Evolutionary conservation across 2,888 invertebrate genomes (phyloP).

Genomic region (Amiota communis): DNA sequence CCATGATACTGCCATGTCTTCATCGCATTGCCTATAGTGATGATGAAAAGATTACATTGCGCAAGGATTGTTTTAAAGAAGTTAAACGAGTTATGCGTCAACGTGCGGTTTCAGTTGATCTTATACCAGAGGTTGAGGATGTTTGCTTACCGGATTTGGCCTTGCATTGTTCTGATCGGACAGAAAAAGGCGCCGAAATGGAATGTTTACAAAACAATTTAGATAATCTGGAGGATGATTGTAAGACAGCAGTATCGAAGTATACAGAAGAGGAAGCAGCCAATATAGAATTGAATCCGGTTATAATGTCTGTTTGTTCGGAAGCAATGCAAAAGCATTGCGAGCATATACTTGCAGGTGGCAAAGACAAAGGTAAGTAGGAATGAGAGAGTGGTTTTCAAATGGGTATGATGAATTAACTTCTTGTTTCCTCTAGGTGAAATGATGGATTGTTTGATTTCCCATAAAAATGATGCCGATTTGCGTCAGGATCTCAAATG

Average conservation of each 20-base stretch:
- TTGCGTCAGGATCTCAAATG: slow-evolving; percentile 87
- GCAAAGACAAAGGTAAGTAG: slow-evolving; percentile 79
- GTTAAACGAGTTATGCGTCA: slow-evolving; percentile 94
- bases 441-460: slow-evolving; percentile 94
- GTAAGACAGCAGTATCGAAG: slow-evolving; percentile 83
- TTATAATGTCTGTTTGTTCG: slow-evolving; percentile 87
- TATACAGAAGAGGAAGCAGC: slow-evolving; percentile 93
- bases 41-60: slow-evolving; percentile 74
- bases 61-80: slow-evolving; percentile 79
- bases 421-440: slow-evolving; percentile 76
- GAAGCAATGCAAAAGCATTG: slow-evolving; percentile 86
- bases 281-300: slow-evolving; percentile 90
- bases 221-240: slow-evolving; percentile 80
- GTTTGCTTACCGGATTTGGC: slow-evolving; percentile 91
- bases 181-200: slow-evolving; percentile 93
- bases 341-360: slow-evolving; percentile 78
- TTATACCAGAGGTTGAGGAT: slow-evolving; percentile 95
- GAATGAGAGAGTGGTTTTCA: neutral
- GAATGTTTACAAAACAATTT: slow-evolving; percentile 91
- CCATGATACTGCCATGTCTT: slow-evolving; percentile 91
- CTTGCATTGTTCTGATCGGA: slow-evolving; percentile 86
- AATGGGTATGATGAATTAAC: neutral
- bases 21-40: slow-evolving; percentile 81
- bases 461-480: slow-evolving; percentile 90
- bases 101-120: slow-evolving; percentile 91